Conservation (phyloP, 2,113 vertebrate genomes). For the Pan troglodytes region NHGRI_mPanTro3-v2.1_pri NC_072415.2:47605001-47605500, state of each 20-base stretch:
- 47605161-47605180: conserved; percentile 46
- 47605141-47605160: conserved; percentile 59
- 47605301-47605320: not conserved
- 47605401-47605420: not conserved
- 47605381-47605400: not conserved
- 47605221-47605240: conserved; percentile 64
- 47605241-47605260: not conserved
- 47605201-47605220: conserved; percentile 61
- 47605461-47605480: not conserved
- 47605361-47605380: not conserved
- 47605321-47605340: conserved; percentile 1
- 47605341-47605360: not conserved
- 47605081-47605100: conserved; percentile 53
- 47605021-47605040: conserved; percentile 80
- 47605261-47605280: not conserved
- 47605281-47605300: not conserved
- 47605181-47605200: conserved; percentile 77
- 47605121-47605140: conserved; percentile 73
- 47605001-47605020: conserved; percentile 83
- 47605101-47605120: conserved; percentile 70
- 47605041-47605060: conserved; percentile 64
- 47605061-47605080: conserved; percentile 66
- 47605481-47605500: accelerated
- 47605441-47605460: conserved; percentile 19
- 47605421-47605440: not conserved